Conservation (phyloP, 92 coral and sea anemone genomes). For the Umimayanthus chanpuru region DNA sequence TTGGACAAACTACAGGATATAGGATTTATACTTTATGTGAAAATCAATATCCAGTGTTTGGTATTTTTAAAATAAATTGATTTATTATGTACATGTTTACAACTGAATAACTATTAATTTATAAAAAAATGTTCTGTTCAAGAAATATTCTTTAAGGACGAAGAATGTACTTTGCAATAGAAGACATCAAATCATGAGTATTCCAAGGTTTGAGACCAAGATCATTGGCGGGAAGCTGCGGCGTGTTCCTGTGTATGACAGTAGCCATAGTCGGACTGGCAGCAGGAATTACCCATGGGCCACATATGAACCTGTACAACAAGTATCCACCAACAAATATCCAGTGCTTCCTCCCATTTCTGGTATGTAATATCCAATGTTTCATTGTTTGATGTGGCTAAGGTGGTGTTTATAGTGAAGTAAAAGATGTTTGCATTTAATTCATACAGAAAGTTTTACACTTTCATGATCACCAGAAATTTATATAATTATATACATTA, state of each 20-base stretch:
- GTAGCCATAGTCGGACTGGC: constrained; percentile 1
- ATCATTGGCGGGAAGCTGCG: constrained; percentile 75
- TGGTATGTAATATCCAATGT: constrained; percentile 8
- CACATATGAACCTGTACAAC: constrained; percentile 35
- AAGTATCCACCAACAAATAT: constrained; percentile 63
- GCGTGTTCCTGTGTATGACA: constrained; percentile 56
- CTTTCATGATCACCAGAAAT: too few species aligned
- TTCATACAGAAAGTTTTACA: too few species aligned
- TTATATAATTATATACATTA: too few species aligned
- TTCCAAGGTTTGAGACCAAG: constrained; percentile 72
- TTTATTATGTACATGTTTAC: too few species aligned
- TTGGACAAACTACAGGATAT: too few species aligned
- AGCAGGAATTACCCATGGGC: constrained; percentile 44
- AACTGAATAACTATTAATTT: too few species aligned
- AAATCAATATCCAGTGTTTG: too few species aligned
- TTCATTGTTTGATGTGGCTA: background rate
- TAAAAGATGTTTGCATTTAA: background rate
- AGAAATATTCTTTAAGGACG: background rate
- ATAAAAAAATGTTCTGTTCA: background rate
- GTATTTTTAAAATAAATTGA: too few species aligned
- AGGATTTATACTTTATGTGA: too few species aligned
- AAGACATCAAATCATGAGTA: constrained; percentile 49
- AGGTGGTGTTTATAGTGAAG: background rate
- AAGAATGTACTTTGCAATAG: background rate
- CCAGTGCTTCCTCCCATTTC: constrained; percentile 71